These are phyloP conservation scores for Neosalanx taihuensis DNA, from an alignment of 2,797 vertebrate genomes.

Conservation along the genomic window DNA sequence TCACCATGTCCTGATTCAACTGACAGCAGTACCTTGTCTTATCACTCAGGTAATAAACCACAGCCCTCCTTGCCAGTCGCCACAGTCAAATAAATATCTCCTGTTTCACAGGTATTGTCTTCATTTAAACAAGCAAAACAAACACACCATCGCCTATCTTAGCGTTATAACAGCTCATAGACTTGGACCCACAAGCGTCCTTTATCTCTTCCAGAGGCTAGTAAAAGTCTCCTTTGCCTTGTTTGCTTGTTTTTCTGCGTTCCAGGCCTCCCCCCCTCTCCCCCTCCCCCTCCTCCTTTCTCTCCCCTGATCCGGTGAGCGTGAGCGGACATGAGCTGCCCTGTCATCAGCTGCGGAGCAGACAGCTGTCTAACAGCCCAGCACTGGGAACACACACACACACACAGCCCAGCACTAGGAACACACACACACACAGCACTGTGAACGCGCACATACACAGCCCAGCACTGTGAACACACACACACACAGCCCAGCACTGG, in stretches of 20 bases:
- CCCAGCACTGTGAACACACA: no score
- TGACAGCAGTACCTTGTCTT: neutral
- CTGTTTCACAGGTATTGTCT: no score
- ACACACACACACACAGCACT: no score
- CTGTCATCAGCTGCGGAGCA: conserved; percentile 53
- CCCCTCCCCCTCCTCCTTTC: neutral
- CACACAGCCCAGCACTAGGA: no score
- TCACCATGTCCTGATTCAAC: neutral
- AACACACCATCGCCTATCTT: neutral
- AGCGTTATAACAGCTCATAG: neutral
- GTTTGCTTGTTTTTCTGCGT: neutral
- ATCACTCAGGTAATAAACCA: conserved; percentile 4
- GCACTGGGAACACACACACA: conserved; percentile 7
- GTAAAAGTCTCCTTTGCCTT: no score
- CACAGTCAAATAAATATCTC: neutral
- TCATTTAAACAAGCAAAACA: neutral
- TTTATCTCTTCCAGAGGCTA: no score
- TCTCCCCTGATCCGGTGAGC: neutral
- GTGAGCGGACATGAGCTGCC: conserved; percentile 25
- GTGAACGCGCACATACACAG: no score
- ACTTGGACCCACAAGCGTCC: no score
- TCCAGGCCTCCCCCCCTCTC: neutral
- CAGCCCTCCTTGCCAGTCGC: neutral
- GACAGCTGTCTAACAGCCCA: conserved; percentile 52
- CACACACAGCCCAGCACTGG: no score